A percentile compares a stretch with the other conserved stretches of the same genome.
phyloP scores from a whole-genome alignment of 2,888 invertebrate genomes.

The Fragum whitleyi region DNA sequence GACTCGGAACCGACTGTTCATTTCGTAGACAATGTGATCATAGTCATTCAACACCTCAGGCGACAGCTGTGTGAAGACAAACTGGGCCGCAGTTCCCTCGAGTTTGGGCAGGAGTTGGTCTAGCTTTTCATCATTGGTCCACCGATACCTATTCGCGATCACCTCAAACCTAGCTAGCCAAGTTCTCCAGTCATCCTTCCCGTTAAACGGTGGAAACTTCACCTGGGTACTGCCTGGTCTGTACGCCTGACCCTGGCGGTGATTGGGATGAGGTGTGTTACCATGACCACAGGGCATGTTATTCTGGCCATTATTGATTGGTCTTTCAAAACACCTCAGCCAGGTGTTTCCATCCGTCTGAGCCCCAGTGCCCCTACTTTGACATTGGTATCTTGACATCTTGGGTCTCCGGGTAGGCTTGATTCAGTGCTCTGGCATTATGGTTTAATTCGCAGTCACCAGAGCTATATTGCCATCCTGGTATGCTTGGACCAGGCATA shows the following conservation, averaged over 20 bases:
- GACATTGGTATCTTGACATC: no score
- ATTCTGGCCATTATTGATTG: no score
- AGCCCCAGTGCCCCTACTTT: no score
- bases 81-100: slow-evolving; percentile 53
- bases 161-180: slow-evolving; percentile 21
- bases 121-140: no score
- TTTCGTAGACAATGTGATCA: slow-evolving; percentile 37
- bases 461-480: slow-evolving; percentile 4
- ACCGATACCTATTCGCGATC: slow-evolving; percentile 3
- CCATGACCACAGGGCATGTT: no score
- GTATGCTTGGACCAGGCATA: background rate
- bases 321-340: no score
- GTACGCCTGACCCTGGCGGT: background rate
- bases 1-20: slow-evolving; percentile 47
- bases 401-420: no score
- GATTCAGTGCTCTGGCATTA: background rate
- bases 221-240: background rate
- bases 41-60: no score
- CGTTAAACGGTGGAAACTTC: slow-evolving; percentile 7
- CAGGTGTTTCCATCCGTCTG: no score
- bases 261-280: background rate
- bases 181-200: background rate
- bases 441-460: background rate
- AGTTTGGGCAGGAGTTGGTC: slow-evolving; percentile 48
- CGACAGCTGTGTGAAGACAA: no score